Evolutionary conservation across 53 echinoderm and acorn worm species (phyloP).

Genomic region (Holothuria leucospilota): DNA sequence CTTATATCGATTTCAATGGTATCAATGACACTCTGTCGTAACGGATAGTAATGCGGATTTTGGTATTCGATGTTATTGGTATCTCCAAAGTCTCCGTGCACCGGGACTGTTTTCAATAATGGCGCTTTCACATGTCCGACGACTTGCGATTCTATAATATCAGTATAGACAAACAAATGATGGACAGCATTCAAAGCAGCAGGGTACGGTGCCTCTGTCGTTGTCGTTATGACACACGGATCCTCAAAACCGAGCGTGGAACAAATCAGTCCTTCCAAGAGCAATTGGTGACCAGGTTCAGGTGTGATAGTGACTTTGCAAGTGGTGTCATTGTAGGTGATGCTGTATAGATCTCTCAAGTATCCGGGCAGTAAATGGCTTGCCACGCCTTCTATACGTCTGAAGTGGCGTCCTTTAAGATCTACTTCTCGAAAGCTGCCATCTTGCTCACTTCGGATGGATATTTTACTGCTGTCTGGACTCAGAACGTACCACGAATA

Average conservation of each 20-base stretch:
- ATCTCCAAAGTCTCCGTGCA: constrained; percentile 54
- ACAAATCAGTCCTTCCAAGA: constrained; percentile 1
- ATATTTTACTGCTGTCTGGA: too few relatives aligned
- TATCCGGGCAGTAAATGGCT: neutral
- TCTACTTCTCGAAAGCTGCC: neutral
- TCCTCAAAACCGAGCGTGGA: constrained; percentile 20
- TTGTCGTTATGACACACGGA: neutral
- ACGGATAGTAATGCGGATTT: constrained; percentile 54
- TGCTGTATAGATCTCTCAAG: neutral
- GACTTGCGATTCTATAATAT: constrained; percentile 49
- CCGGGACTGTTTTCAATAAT: constrained; percentile 53
- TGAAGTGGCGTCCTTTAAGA: neutral
- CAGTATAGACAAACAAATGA: too few relatives aligned
- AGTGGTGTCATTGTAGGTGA: neutral
- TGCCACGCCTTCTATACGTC: neutral
- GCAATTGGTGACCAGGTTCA: neutral
- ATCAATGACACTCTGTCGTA: constrained; percentile 55
- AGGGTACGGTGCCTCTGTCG: neutral
- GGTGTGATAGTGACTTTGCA: neutral
- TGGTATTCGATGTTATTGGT: constrained; percentile 46
- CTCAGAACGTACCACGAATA: constrained; percentile 17
- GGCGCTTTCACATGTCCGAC: constrained; percentile 61
- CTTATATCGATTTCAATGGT: constrained; percentile 59
- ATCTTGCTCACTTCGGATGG: neutral
- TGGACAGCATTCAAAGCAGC: constrained; percentile 25